phyloP scores from a whole-genome alignment of 1,140 invertebrate species.

The Rhyzopertha dominica region DNA sequence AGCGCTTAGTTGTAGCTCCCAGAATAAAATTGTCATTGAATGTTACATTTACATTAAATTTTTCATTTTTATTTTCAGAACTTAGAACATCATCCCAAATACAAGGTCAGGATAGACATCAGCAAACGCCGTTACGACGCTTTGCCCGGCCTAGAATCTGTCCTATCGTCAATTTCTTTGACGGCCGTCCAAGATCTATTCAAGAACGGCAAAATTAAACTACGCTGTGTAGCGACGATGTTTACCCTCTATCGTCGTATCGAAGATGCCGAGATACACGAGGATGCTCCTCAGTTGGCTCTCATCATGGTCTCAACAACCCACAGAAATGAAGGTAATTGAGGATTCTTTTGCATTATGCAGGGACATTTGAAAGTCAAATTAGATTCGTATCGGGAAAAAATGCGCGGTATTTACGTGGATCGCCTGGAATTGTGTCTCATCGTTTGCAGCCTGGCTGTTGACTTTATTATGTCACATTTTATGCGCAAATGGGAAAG shows the following conservation, averaged over 20 bases:
- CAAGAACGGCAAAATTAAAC: constrained; percentile 43
- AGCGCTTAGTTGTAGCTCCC: no score
- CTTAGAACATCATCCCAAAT: constrained; percentile 10
- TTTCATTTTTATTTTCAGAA: no score
- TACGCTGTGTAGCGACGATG: constrained; percentile 47
- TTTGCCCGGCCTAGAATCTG: constrained; percentile 42
- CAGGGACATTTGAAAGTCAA: no score
- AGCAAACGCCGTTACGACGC: constrained; percentile 32
- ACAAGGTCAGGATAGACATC: constrained; percentile 25
- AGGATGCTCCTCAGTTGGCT: constrained; percentile 47
- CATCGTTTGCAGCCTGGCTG: no score
- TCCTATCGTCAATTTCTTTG: constrained; percentile 40
- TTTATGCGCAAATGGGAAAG: no score
- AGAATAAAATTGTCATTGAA: no score
- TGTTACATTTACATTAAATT: no score
- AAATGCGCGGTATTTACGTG: no score
- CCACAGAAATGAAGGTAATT: constrained; percentile 34
- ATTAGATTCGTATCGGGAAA: no score
- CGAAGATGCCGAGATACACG: constrained; percentile 42
- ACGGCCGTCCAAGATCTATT: constrained; percentile 43
- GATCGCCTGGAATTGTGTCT: no score
- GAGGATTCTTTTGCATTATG: no score
- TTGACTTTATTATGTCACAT: no score
- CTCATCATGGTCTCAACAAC: constrained; percentile 47
- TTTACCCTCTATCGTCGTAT: constrained; percentile 43